Evolutionary conservation across 2,113 vertebrate species (phyloP), one percentile per base, ranked within the genome.

Genomic region (Cynoglossus semilaevis): DNA sequence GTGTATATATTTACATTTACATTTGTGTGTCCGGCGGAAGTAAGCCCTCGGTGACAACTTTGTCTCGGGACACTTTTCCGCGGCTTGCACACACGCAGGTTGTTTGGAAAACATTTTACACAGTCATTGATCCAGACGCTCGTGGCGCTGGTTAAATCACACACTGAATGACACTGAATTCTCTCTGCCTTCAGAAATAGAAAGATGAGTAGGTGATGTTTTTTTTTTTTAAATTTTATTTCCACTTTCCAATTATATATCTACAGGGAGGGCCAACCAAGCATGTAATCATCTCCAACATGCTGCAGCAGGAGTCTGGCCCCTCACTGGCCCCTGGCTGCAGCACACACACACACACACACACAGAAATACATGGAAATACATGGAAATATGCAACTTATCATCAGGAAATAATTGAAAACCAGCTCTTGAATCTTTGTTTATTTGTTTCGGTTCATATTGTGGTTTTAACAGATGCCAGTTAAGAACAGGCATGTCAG

Each of bases 271-370:
- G 54, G 45, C 63, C 50, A 66, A 71, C 67, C 65, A 19, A 76
- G 57, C 70, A 63, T 80, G 62, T 77, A 73, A 76, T 78, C 82
- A 76, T 71, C 51, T 67, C 45, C 56, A 76, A 73, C 81, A 79
- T 58, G 67, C 69, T 79, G 53, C 63, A 44, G 68, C 54, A 67
- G 47, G 65, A 74, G 22, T 37, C 43, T 35, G 65, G 65, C 47
- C 70, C 70, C 75, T 19, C 66, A n/a, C 45, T 34, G 63, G 68
- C 54, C 57, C 50, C 62, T 60, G 68, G 55, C 63, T 57, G 36
- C 4, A 45, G 44, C 60, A 62, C 55, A 60, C 48, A 34, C 40
- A 63, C 67, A 35, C 49, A 13, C n/a, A n/a, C n/a, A n/a, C 15
- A 8, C 14, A 41, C 19, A 40, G 48, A 51, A 61, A 67, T 62